Evolutionary conservation across 2,888 invertebrate genomes (phyloP), one percentile per base, ranked within the genome.

Genomic region (Ennomos erosarius): DNA sequence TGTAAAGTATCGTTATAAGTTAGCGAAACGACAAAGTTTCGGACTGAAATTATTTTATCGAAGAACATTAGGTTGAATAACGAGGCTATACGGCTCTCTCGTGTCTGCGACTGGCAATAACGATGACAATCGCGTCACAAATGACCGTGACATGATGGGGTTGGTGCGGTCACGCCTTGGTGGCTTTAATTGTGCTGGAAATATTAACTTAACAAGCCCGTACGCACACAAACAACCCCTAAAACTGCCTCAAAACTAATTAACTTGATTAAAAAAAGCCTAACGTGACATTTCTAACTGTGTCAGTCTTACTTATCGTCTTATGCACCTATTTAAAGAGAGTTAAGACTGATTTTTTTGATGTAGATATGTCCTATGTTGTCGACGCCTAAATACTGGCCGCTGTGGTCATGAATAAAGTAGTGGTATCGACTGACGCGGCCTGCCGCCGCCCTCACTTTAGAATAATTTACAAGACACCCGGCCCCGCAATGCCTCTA

Each of bases 331-430:
- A 26, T 26, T 26, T 26, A 1, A 26, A 26, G 6, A 6, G 26
- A 26, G 26, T 26, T 26, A 26, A 26, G 26, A 26, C 1, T 26
- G 26, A 26, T 26, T 26, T 61, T n/a, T 54, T 69, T 55, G n/a
- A 33, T 66, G 63, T 57, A 64, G 77, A 64, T 74, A 75, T 80
- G 74, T 85, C 84, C 81, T 26, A 82, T 69, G 71, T 69, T 73
- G 74, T 68, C 63, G 67, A 64, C 74, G 73, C 65, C 78, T 85
- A 88, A 89, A 84, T 82, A 86, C 68, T 79, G 74, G 81, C 71
- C 82, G 74, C 82, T 69, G 76, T 70, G 79, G 82, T 85, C 88
- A 90, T 92, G 88, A 91, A 92, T 92, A 89, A 90, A 80, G 84
- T 80, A 92, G 88, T 78, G 75, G 71, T 90, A 92, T 92, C 85